Evolutionary conservation across 2,113 vertebrate genomes (phyloP).

Genomic region (Colossoma macropomum): DNA sequence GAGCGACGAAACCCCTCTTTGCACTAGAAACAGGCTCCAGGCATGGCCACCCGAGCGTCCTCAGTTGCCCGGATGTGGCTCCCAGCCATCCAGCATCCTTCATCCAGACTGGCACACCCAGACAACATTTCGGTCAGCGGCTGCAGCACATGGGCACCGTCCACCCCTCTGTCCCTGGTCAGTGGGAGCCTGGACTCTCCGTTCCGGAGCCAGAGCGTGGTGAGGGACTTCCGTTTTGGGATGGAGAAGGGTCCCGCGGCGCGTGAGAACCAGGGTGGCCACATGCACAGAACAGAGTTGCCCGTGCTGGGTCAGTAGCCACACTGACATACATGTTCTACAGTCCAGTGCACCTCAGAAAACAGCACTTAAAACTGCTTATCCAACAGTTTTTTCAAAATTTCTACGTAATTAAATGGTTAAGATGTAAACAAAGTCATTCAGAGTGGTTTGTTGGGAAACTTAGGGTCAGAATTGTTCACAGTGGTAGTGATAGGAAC

Average conservation of each 20-base stretch:
- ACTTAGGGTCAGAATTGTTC: too few relatives aligned
- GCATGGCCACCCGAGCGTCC: slow-evolving; percentile 34
- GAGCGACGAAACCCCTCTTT: too few relatives aligned
- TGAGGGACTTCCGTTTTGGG: slow-evolving; percentile 19
- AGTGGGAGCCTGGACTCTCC: slow-evolving; percentile 30
- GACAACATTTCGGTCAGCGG: slow-evolving; percentile 59
- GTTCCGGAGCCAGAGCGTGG: slow-evolving; percentile 32
- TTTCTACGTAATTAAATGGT: too few relatives aligned
- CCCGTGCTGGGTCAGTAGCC: not conserved
- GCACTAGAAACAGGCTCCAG: not conserved
- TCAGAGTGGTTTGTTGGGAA: too few relatives aligned
- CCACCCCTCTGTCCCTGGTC: slow-evolving; percentile 27
- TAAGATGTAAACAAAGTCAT: too few relatives aligned
- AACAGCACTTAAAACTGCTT: too few relatives aligned
- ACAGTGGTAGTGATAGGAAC: too few relatives aligned
- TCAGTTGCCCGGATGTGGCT: slow-evolving; percentile 53
- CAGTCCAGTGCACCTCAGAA: too few relatives aligned
- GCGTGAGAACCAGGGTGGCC: not conserved
- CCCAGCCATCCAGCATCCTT: slow-evolving; percentile 56
- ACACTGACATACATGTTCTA: too few relatives aligned
- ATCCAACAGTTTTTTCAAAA: too few relatives aligned
- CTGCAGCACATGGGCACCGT: slow-evolving; percentile 29
- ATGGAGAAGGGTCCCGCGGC: slow-evolving; percentile 17
- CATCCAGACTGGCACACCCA: slow-evolving; percentile 53
- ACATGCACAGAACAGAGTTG: not conserved